phyloP scores from a whole-genome alignment of 2,113 vertebrate species.

The Microcebus murinus region DNA sequence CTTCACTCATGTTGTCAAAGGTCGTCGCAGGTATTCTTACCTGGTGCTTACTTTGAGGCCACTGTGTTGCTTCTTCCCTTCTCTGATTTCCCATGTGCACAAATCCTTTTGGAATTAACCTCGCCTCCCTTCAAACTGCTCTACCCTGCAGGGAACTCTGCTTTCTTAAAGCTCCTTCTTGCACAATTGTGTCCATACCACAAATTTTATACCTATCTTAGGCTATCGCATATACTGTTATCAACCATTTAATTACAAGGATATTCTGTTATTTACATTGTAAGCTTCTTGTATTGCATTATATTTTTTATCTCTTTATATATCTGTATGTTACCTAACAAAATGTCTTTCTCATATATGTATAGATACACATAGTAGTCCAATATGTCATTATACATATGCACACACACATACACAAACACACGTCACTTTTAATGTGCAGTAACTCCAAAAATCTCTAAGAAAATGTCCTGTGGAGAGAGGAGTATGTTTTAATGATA shows the following conservation, averaged over 20 bases:
- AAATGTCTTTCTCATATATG: background rate
- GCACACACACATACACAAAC: background rate
- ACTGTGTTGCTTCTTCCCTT: background rate
- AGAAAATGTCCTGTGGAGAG: background rate
- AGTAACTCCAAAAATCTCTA: background rate
- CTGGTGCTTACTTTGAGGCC: accelerated
- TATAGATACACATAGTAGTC: background rate
- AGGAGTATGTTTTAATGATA: background rate
- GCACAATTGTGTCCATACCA: background rate
- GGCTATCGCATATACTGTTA: background rate
- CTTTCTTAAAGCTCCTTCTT: background rate
- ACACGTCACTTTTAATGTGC: background rate
- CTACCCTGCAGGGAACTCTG: background rate
- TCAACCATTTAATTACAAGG: background rate
- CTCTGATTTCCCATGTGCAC: background rate
- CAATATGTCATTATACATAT: background rate
- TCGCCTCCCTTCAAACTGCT: background rate
- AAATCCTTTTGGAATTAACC: background rate
- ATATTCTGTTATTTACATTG: background rate
- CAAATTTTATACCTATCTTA: background rate
- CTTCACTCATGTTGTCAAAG: background rate
- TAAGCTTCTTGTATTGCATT: background rate
- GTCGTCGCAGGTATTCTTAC: no score
- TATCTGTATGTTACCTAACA: background rate
- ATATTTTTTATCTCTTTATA: background rate